These are phyloP conservation scores for Mya arenaria DNA, from an alignment of 1,140 invertebrate species.

Conservation along the genomic window DNA sequence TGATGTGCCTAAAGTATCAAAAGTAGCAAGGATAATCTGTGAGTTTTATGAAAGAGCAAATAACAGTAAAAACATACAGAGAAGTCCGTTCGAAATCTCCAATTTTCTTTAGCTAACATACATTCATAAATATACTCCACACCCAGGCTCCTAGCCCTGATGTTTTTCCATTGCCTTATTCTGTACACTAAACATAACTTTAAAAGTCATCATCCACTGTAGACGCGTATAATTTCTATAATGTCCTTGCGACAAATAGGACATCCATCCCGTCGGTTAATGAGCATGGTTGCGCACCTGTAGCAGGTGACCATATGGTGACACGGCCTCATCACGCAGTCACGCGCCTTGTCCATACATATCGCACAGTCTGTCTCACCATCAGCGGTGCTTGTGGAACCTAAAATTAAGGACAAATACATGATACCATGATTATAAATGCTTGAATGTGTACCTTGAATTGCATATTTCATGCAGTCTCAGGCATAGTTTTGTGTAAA, in stretches of 20 bases:
- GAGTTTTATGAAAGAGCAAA: too few relatives aligned
- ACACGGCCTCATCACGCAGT: slow-evolving; percentile 82
- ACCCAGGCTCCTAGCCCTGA: too few relatives aligned
- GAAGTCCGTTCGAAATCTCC: too few relatives aligned
- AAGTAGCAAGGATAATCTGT: too few relatives aligned
- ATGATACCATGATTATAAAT: too few relatives aligned
- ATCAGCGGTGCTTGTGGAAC: slow-evolving; percentile 54
- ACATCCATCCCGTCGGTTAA: slow-evolving; percentile 81
- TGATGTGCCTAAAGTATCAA: too few relatives aligned
- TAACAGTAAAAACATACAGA: too few relatives aligned
- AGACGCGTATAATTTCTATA: slow-evolving; percentile 76
- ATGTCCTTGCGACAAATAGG: slow-evolving; percentile 82
- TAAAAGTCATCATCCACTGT: slow-evolving; percentile 44
- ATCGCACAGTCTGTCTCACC: slow-evolving; percentile 82
- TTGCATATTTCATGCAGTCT: too few relatives aligned
- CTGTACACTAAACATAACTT: background rate
- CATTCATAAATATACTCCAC: too few relatives aligned
- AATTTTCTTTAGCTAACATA: too few relatives aligned
- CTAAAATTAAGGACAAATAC: background rate
- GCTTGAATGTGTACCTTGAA: slow-evolving; percentile 53
- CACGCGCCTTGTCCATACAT: slow-evolving; percentile 82
- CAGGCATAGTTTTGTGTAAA: too few relatives aligned
- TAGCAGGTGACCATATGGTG: slow-evolving; percentile 83
- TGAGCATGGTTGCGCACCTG: slow-evolving; percentile 80
- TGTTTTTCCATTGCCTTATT: too few relatives aligned